These are phyloP conservation scores for Astropecten irregularis DNA, from an alignment of 53 echinoderm and acorn worm genomes.

Conservation along the genomic window DNA sequence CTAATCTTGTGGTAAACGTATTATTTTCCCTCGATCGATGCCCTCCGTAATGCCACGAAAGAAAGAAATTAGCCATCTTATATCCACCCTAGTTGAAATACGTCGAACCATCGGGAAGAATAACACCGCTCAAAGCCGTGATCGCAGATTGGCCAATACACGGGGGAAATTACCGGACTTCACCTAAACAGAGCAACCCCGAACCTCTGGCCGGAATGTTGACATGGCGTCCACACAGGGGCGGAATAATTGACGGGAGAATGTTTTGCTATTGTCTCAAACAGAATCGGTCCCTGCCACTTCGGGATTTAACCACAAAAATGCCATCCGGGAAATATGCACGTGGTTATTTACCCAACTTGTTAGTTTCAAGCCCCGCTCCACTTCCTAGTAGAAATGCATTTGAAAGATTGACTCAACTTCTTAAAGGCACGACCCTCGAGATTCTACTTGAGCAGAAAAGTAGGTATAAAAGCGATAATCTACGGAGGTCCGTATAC, in stretches of 20 bases:
- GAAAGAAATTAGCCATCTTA: too few species aligned
- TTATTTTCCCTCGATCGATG: not conserved
- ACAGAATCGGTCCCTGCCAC: not conserved
- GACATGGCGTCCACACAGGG: not conserved
- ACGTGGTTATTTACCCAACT: too few species aligned
- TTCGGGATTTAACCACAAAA: too few species aligned
- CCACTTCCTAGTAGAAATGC: too few species aligned
- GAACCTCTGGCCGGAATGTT: not conserved
- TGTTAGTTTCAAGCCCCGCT: too few species aligned
- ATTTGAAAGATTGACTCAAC: too few species aligned
- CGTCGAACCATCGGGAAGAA: not conserved
- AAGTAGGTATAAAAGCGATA: too few species aligned
- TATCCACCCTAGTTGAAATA: not conserved
- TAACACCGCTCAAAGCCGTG: not conserved
- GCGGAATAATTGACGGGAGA: not conserved
- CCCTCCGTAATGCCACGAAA: not conserved
- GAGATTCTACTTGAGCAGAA: too few species aligned
- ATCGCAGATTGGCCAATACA: not conserved
- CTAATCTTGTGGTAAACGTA: not conserved
- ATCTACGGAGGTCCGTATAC: too few species aligned
- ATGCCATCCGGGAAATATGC: too few species aligned
- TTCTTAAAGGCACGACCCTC: too few species aligned
- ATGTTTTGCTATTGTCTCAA: constrained; percentile 29
- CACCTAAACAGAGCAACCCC: too few species aligned
- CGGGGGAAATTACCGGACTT: constrained; percentile 17